Conservation (phyloP, 1,140 invertebrate species). For the Drosophila mojavensis region DNA sequence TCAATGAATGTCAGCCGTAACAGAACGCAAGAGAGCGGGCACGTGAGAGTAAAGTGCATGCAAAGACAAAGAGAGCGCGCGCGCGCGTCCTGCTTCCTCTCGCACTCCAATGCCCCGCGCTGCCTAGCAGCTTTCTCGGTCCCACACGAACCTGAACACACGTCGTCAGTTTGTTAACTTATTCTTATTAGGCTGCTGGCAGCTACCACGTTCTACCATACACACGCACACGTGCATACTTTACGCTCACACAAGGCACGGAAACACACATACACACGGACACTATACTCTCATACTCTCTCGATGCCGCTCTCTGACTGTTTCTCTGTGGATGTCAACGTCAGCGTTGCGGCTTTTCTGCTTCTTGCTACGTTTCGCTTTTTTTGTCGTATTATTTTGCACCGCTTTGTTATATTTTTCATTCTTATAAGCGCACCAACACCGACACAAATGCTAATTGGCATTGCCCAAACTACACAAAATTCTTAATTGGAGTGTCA, state of each 20-base stretch:
- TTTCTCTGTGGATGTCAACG: constrained; percentile 46
- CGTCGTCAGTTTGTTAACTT: constrained; percentile 75
- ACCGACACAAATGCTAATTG: constrained; percentile 64
- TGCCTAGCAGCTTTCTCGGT: neutral
- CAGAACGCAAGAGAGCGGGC: constrained; percentile 18
- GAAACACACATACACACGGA: constrained; percentile 10
- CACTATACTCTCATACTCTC: constrained; percentile 8
- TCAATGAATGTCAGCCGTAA: constrained; percentile 55
- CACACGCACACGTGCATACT: constrained; percentile 27
- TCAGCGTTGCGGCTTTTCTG: constrained; percentile 77
- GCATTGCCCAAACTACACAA: constrained; percentile 49
- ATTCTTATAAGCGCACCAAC: constrained; percentile 54
- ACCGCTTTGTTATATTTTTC: constrained; percentile 62
- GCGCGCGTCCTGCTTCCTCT: constrained; percentile 32
- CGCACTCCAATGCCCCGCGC: neutral
- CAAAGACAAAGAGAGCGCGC: constrained; percentile 39
- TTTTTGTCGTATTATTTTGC: constrained; percentile 58
- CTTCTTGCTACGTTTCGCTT: constrained; percentile 57
- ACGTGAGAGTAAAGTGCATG: constrained; percentile 17
- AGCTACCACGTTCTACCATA: constrained; percentile 59
- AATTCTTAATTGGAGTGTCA: constrained; percentile 23
- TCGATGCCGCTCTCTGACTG: constrained; percentile 15
- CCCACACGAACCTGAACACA: constrained; percentile 49
- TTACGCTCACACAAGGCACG: constrained; percentile 5
- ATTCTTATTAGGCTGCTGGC: constrained; percentile 47